A percentile compares a stretch with the other conserved stretches of the same genome.
Evolutionary conservation across 2,888 invertebrate species (phyloP).

Genomic region (Chirona hameri): DNA sequence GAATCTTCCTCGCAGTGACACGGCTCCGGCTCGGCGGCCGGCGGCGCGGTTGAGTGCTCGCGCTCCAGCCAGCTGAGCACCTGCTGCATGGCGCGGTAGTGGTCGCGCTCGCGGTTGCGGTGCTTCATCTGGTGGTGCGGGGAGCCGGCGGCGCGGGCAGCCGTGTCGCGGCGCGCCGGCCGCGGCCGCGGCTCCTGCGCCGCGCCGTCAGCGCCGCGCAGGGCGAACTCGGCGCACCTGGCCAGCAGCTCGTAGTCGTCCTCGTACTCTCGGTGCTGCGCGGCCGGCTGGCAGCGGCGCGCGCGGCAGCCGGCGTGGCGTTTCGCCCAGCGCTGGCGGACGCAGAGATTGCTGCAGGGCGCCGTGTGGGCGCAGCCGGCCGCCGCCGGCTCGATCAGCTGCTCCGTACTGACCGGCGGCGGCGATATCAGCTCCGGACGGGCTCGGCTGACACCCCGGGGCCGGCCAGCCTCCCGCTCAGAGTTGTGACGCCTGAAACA

Average conservation of each 20-base stretch:
- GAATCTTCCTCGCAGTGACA: constrained; percentile 46
- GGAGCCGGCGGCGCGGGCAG: constrained; percentile 32
- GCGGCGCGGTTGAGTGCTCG: background rate
- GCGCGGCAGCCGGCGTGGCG: background rate
- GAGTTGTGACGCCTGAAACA: constrained; percentile 40
- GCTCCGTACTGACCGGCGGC: constrained; percentile 44
- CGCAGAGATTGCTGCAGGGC: background rate
- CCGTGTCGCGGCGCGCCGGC: constrained; percentile 35
- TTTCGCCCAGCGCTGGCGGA: background rate
- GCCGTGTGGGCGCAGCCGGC: constrained; percentile 42
- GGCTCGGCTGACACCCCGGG: constrained; percentile 42
- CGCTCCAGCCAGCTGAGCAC: constrained; percentile 55
- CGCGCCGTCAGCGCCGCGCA: constrained; percentile 29
- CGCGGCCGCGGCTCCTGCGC: constrained; percentile 30
- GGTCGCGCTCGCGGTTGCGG: constrained; percentile 49
- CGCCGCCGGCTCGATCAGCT: constrained; percentile 37
- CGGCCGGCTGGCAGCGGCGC: constrained; percentile 7
- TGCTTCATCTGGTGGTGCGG: constrained; percentile 36
- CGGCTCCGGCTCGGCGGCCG: background rate
- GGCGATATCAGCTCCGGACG: constrained; percentile 42
- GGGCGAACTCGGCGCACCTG: constrained; percentile 22
- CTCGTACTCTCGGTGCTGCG: constrained; percentile 4
- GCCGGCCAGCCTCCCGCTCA: constrained; percentile 47
- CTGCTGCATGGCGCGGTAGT: constrained; percentile 59
- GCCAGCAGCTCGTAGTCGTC: constrained; percentile 30